phyloP scores from a whole-genome alignment of 2,797 vertebrate genomes.

The Stomatorhinus walkeri region DNA sequence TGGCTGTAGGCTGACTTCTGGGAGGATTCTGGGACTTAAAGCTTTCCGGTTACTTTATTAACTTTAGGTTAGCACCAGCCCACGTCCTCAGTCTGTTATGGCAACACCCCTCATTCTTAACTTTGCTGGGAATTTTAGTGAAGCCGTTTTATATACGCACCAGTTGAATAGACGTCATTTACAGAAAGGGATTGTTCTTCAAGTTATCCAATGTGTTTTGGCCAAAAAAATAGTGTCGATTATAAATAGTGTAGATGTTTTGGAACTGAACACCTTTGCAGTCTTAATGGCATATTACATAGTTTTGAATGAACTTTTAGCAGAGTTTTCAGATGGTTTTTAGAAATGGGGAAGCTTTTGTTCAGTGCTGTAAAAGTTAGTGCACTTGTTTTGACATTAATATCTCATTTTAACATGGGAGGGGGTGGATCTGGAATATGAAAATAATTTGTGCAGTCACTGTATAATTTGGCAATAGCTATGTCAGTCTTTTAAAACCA shows the following conservation, averaged over 20 bases:
- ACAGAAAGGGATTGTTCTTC: slow-evolving; percentile 20
- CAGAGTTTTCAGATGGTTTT: not conserved
- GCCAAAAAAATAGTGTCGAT: not conserved
- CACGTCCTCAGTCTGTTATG: slow-evolving; percentile 44
- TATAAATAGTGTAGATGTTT: not conserved
- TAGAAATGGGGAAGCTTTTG: not conserved
- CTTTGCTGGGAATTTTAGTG: slow-evolving; percentile 28
- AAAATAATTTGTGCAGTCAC: not conserved
- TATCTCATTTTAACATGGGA: slow-evolving; percentile 5
- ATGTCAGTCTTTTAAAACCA: not conserved
- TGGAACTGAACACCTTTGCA: not conserved
- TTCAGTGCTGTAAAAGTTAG: not conserved
- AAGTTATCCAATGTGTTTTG: not conserved
- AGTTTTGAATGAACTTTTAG: not conserved
- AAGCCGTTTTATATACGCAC: not conserved
- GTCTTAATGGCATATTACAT: not conserved
- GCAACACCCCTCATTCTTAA: slow-evolving; percentile 40
- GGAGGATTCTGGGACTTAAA: slow-evolving; percentile 64
- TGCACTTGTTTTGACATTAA: not conserved
- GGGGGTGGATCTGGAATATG: not conserved
- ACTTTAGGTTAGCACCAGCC: slow-evolving; percentile 61
- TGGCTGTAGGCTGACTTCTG: slow-evolving; percentile 66
- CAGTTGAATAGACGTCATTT: not conserved
- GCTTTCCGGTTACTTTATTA: slow-evolving; percentile 65
- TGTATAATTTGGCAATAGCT: not conserved